Evolutionary conservation across 2,797 vertebrate species (phyloP).

Genomic region (Eulemur coronatus): DNA sequence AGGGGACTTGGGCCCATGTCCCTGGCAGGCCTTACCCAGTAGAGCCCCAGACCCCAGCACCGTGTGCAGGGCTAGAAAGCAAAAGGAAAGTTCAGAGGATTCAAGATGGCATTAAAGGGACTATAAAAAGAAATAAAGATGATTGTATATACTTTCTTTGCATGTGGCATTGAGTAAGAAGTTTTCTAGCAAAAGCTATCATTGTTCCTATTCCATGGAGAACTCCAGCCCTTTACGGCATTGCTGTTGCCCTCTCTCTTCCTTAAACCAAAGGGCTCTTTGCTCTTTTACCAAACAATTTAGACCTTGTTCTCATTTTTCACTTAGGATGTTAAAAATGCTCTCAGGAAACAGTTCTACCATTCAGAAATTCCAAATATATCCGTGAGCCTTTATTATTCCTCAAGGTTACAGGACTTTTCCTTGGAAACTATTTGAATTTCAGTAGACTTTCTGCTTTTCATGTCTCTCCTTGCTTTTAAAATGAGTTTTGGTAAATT

Average conservation of each 20-base stretch:
- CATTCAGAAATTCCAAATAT: slow-evolving; percentile 77
- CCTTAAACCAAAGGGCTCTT: slow-evolving; percentile 46
- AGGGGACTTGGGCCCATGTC: background rate
- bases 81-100: background rate
- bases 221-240: background rate
- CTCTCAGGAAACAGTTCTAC: slow-evolving; percentile 75
- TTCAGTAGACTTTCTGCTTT: slow-evolving; percentile 65
- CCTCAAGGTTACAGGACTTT: slow-evolving; percentile 73
- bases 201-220: slow-evolving; percentile 45
- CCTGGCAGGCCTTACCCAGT: background rate
- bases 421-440: slow-evolving; percentile 75
- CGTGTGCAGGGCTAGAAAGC: background rate
- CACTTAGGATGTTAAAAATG: slow-evolving; percentile 69
- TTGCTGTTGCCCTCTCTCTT: slow-evolving; percentile 39
- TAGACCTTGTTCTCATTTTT: slow-evolving; percentile 71
- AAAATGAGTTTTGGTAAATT: slow-evolving; percentile 58
- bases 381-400: slow-evolving; percentile 70
- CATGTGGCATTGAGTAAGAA: background rate
- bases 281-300: slow-evolving; percentile 70
- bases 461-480: slow-evolving; percentile 54
- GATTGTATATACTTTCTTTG: background rate
- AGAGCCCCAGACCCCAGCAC: background rate
- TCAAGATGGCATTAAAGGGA: background rate
- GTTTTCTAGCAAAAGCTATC: slow-evolving; percentile 2
- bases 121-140: background rate